Evolutionary conservation across 2,113 vertebrate genomes (phyloP), one percentile per base, ranked within the genome.

Genomic region (Misgurnus anguillicaudatus): DNA sequence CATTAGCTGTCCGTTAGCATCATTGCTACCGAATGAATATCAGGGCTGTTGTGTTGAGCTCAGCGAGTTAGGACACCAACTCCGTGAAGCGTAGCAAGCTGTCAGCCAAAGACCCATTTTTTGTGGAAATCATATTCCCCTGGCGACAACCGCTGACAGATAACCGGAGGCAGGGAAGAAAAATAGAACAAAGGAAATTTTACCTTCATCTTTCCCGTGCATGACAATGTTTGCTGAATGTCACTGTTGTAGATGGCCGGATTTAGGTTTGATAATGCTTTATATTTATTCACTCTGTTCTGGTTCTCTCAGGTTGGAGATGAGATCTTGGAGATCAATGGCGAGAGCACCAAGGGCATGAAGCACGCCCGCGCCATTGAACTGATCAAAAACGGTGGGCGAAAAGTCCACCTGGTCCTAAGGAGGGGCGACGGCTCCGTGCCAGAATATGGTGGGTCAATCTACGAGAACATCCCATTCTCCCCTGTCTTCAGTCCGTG

Each of bases 401-500:
- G 96, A 71, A 95, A 94, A 85, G 97, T 93, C 84, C 95, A 93
- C 88, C 94, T 99, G 85, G 94, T 98, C 94, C 97, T 99, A 89
- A 98, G 97, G 93, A 92, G 96, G 83, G 98, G 98, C 83, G 96
- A 99, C 85, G 98, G 98, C 92, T 99, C 97, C 0, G 98, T 99
- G 92, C 98, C 98, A 64, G 98, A 99, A 98, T 99, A 99, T 99
- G 98, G 98, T 99, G 98, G 98, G 98, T 99, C 97, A 95, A 96
- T 98, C 96, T 98, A 97, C 94, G 97, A 99, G 96, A 99, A 96
- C 95, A 94, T 97, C 94, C 94, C 96, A 93, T 98, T 98, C 94
- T 97, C 97, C 89, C 94, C 96, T 92, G 95, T 95, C 95, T 95
- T 99, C 97, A 98, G 97, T 88, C 96, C 97, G 91, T 99, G 96